These are phyloP conservation scores for Macrotis lagotis DNA, from an alignment of 2,113 vertebrate species.

Conservation along the genomic window DNA sequence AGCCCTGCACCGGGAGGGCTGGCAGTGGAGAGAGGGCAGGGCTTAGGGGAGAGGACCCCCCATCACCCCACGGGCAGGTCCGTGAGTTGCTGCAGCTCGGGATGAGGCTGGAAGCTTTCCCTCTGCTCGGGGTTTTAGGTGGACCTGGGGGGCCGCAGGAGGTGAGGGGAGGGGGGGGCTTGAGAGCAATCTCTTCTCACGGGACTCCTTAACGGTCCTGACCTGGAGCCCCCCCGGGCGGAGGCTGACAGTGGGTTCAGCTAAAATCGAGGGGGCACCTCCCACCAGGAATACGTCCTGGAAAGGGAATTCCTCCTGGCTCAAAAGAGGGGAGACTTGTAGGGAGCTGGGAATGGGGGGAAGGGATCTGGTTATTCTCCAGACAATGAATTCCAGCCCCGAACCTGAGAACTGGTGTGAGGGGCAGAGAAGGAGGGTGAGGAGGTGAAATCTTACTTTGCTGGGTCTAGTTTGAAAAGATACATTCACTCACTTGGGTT, in stretches of 20 bases:
- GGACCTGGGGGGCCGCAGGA: neutral
- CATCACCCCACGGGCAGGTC: neutral
- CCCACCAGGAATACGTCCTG: neutral
- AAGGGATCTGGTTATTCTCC: neutral
- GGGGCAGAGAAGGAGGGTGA: neutral
- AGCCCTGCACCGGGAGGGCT: neutral
- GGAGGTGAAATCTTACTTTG: neutral
- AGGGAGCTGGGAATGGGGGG: neutral
- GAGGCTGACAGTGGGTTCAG: neutral
- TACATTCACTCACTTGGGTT: neutral
- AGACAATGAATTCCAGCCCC: neutral
- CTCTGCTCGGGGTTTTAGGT: neutral
- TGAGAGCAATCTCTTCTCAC: neutral
- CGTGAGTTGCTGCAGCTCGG: neutral
- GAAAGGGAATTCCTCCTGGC: neutral
- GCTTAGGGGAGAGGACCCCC: neutral
- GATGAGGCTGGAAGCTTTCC: neutral
- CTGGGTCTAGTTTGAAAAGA: neutral
- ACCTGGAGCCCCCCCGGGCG: neutral
- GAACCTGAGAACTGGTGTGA: neutral
- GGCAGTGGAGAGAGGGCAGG: neutral
- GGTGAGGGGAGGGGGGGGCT: neutral
- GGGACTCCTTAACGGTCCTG: neutral
- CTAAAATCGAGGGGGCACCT: too few relatives aligned
- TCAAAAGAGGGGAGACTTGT: neutral